Evolutionary conservation across 2,888 invertebrate species (phyloP).

Genomic region (Pseudococcus jackbeardsleyi): DNA sequence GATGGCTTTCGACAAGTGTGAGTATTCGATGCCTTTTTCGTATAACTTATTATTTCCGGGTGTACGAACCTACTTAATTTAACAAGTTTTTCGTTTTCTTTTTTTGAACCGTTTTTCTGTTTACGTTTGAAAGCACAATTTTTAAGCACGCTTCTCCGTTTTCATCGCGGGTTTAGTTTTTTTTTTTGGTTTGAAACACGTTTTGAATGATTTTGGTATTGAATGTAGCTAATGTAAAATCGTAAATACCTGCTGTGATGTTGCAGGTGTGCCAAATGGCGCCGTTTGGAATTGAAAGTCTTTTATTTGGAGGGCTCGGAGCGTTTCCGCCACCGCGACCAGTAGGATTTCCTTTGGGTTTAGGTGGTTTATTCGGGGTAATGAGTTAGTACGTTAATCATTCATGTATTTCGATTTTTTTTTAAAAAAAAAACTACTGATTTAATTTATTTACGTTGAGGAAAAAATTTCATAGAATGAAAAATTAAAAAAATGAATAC

Average conservation of each 20-base stretch:
- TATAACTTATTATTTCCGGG: neutral
- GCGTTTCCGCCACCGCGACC: conserved; percentile 46
- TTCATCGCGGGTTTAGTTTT: neutral
- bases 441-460: neutral
- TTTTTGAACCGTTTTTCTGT: neutral
- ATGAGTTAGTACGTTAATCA: conserved; percentile 15
- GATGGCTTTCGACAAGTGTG: conserved; percentile 35
- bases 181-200: neutral
- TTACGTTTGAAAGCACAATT: neutral
- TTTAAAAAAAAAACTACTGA: no score
- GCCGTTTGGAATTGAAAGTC: conserved; percentile 50
- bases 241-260: conserved; percentile 11
- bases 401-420: neutral
- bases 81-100: neutral
- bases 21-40: neutral
- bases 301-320: conserved; percentile 58
- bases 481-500: neutral
- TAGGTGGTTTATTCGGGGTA: conserved; percentile 55
- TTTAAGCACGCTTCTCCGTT: neutral
- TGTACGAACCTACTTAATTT: neutral
- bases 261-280: conserved; percentile 57
- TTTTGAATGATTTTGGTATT: neutral
- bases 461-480: neutral
- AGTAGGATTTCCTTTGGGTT: conserved; percentile 34
- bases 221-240: neutral